Evolutionary conservation across 2,888 invertebrate species (phyloP).

Genomic region (Sabatieria punctata): DNA sequence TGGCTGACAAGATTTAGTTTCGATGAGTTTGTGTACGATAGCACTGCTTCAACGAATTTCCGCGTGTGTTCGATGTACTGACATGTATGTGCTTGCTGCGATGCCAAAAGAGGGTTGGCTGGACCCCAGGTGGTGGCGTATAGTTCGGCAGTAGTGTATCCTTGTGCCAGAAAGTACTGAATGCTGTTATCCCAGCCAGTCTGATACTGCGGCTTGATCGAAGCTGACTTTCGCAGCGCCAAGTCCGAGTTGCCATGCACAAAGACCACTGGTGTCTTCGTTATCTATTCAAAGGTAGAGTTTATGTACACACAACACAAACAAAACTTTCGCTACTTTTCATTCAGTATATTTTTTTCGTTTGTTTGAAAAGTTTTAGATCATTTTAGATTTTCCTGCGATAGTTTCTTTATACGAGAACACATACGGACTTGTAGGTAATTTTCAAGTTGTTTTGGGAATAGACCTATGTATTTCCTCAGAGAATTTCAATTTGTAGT

Average conservation of each 20-base stretch:
- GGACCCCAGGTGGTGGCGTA: background rate
- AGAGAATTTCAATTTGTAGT: too few species aligned
- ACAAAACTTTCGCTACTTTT: too few species aligned
- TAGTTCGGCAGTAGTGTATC: background rate
- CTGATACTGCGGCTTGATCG: background rate
- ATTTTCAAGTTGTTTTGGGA: too few species aligned
- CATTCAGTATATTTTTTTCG: too few species aligned
- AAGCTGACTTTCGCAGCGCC: too few species aligned
- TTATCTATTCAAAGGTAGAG: background rate
- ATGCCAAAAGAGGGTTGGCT: constrained; percentile 2
- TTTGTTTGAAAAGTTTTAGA: too few species aligned
- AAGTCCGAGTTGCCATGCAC: background rate
- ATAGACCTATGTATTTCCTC: too few species aligned
- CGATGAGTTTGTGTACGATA: constrained; percentile 15
- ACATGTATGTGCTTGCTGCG: constrained; percentile 11
- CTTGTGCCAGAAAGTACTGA: background rate
- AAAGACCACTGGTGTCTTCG: background rate
- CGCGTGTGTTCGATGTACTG: constrained; percentile 10
- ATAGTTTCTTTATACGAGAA: too few species aligned
- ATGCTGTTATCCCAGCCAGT: background rate
- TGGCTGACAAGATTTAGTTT: constrained; percentile 17
- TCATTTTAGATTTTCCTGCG: too few species aligned
- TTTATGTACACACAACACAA: too few species aligned
- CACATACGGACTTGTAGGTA: too few species aligned
- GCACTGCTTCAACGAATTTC: constrained; percentile 15